These are phyloP conservation scores for Neomonachus schauinslandi DNA, from an alignment of 2,113 vertebrate genomes.

Conservation along the genomic window DNA sequence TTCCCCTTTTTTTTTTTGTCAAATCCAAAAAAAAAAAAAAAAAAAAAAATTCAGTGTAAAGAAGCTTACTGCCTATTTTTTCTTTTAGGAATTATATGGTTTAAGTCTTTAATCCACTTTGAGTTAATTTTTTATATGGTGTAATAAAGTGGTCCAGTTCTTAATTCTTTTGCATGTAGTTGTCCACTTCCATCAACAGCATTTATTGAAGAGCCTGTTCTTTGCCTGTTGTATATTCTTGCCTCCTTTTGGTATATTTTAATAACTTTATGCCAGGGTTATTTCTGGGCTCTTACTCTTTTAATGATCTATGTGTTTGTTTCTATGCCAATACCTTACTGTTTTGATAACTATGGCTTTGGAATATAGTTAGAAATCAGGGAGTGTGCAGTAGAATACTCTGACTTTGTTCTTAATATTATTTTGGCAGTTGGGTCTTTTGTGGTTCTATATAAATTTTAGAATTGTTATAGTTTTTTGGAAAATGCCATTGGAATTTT, in stretches of 20 bases:
- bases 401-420: neutral
- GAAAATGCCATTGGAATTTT: neutral
- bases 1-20: neutral
- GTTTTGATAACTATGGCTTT: neutral
- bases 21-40: neutral
- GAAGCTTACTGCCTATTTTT: neutral
- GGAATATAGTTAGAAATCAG: neutral
- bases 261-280: neutral
- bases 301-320: neutral
- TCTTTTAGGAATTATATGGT: neutral
- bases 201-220: neutral
- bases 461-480: neutral
- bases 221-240: neutral
- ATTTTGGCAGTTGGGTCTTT: neutral
- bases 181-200: neutral
- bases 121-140: neutral
- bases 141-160: neutral
- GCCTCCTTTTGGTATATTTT: neutral
- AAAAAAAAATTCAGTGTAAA: neutral
- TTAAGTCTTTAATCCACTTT: neutral
- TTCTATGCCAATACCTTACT: neutral
- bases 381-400: neutral
- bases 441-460: neutral
- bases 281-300: neutral
- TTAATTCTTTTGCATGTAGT: neutral